Percentiles rank a stretch among this genome's conserved stretches.
phyloP scores from a whole-genome alignment of 2,113 vertebrate species.

The Xenopus laevis region DNA sequence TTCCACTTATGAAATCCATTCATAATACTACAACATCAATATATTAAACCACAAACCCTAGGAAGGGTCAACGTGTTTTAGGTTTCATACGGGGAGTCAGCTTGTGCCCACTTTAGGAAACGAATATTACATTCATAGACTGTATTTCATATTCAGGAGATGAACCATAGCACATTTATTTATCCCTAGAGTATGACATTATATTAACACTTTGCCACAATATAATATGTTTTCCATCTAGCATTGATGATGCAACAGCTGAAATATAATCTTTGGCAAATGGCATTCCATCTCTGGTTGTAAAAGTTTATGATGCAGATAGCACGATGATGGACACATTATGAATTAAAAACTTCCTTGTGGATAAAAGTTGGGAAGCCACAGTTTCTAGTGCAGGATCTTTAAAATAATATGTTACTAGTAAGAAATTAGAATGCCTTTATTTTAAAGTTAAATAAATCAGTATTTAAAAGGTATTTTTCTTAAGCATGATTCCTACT shows the following conservation, averaged over 20 bases:
- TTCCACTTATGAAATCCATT: too few species aligned
- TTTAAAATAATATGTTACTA: background rate
- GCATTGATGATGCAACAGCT: slow-evolving; percentile 69
- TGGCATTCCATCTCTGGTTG: slow-evolving; percentile 67
- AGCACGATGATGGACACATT: slow-evolving; percentile 66
- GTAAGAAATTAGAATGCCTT: slow-evolving; percentile 4
- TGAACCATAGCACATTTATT: slow-evolving; percentile 73
- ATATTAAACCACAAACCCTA: slow-evolving; percentile 62
- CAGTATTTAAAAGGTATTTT: background rate
- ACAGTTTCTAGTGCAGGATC: slow-evolving; percentile 5
- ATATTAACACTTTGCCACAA: slow-evolving; percentile 74
- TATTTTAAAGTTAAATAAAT: background rate
- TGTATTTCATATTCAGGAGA: slow-evolving; percentile 70
- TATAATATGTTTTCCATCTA: slow-evolving; percentile 76
- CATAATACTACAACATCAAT: too few species aligned
- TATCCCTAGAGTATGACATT: slow-evolving; percentile 68
- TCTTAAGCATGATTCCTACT: background rate
- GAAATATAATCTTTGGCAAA: slow-evolving; percentile 59
- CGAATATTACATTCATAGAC: slow-evolving; percentile 75
- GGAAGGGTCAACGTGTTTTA: slow-evolving; percentile 67
- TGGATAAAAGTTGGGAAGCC: slow-evolving; percentile 49
- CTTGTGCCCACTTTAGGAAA: slow-evolving; percentile 72
- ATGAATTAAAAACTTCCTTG: slow-evolving; percentile 72
- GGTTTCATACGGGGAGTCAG: slow-evolving; percentile 67
- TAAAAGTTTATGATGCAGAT: slow-evolving; percentile 75